A percentile compares a stretch with the other conserved stretches of the same genome.
phyloP scores from a whole-genome alignment of 92 coral and sea anemone species.

The Bergia puertoricense region DNA sequence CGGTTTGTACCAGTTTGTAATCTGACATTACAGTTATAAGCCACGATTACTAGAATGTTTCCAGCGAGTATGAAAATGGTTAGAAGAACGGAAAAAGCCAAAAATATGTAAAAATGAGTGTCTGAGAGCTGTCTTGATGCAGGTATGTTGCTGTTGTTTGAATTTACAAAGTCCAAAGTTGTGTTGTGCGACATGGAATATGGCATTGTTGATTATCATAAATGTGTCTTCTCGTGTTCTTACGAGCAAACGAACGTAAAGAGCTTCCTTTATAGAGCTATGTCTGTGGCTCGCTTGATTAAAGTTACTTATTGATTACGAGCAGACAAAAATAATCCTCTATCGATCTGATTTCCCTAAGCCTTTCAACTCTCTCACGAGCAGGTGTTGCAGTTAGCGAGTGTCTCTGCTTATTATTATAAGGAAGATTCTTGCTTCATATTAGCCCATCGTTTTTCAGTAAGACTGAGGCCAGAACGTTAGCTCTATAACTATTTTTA shows the following conservation, averaged over 20 bases:
- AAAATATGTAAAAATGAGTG: slow-evolving; percentile 24
- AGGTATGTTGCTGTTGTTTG: not conserved
- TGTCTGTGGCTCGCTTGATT: not conserved
- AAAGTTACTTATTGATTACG: not conserved
- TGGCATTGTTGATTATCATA: not conserved
- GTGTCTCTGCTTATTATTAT: not conserved
- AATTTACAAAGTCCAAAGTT: not conserved
- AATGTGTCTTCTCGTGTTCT: not conserved
- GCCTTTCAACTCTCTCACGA: not conserved
- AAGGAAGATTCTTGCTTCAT: not conserved
- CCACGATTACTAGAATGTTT: slow-evolving; percentile 48
- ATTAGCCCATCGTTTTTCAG: not conserved
- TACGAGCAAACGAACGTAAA: not conserved
- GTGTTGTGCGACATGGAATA: not conserved
- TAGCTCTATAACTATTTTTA: not conserved
- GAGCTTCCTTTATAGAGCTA: not conserved
- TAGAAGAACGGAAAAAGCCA: slow-evolving; percentile 40
- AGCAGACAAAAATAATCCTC: not conserved
- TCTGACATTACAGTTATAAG: slow-evolving; percentile 49
- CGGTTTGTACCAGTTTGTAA: slow-evolving; percentile 51
- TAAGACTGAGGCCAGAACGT: too few species aligned
- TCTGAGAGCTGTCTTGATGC: not conserved
- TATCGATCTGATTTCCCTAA: not conserved
- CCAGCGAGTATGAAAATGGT: slow-evolving; percentile 42
- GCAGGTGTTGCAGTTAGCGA: not conserved